phyloP scores from a whole-genome alignment of 2,113 vertebrate genomes.

The Cebus imitator region DNA sequence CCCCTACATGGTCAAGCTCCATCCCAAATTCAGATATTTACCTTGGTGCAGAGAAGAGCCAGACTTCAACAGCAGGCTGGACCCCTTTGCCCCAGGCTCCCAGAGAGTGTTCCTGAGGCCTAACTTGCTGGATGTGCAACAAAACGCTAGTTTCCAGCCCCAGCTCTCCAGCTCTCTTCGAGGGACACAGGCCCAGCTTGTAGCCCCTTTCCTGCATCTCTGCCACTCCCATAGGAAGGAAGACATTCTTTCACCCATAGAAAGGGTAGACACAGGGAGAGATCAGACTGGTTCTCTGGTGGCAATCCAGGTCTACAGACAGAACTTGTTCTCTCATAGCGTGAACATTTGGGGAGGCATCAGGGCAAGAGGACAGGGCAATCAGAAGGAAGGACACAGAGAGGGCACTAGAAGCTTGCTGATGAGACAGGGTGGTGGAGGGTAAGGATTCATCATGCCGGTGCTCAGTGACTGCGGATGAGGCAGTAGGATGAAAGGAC shows the following conservation, averaged over 20 bases:
- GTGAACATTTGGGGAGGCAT: not conserved
- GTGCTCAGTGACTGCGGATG: not conserved
- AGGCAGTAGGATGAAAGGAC: not conserved
- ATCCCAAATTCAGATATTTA: not conserved
- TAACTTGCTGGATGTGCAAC: not conserved
- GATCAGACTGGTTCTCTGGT: not conserved
- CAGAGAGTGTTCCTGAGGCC: not conserved
- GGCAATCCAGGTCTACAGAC: not conserved
- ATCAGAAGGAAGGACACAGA: not conserved
- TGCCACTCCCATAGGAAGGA: not conserved
- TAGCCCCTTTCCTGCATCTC: not conserved
- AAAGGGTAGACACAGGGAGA: not conserved
- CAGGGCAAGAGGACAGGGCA: not conserved
- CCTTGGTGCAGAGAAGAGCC: not conserved
- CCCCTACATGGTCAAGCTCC: not conserved
- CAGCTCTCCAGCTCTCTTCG: not conserved
- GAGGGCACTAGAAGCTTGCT: not conserved
- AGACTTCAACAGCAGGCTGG: not conserved
- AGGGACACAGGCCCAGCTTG: not conserved
- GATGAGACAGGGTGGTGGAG: not conserved
- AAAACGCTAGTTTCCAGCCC: not conserved
- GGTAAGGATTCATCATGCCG: not conserved
- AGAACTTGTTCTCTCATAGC: not conserved
- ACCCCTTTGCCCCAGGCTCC: not conserved
- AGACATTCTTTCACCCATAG: not conserved